A percentile compares a stretch with the other conserved stretches of the same genome.
phyloP scores from a whole-genome alignment of 2,888 invertebrate species.

The Neria commutata region DNA sequence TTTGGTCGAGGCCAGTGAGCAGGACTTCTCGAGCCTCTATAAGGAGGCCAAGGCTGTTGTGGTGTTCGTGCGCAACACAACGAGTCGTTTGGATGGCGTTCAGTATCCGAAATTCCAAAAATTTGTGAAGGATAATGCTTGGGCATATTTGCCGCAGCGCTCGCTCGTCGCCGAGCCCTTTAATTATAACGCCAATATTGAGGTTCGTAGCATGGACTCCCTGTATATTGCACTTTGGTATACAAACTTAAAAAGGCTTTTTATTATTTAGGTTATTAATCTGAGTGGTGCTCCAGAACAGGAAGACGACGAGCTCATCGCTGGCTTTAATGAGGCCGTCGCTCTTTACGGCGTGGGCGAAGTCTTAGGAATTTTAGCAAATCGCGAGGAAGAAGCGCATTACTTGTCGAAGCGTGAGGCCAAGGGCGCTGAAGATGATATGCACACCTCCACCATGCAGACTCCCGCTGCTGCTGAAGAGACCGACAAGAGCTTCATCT shows the following conservation, averaged over 20 bases:
- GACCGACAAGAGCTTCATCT: constrained; percentile 63
- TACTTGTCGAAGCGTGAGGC: constrained; percentile 53
- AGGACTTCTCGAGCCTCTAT: constrained; percentile 67
- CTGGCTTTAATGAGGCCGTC: constrained; percentile 66
- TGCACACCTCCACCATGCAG: constrained; percentile 50
- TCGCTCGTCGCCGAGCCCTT: constrained; percentile 67
- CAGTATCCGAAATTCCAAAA: constrained; percentile 66
- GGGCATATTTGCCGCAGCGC: constrained; percentile 66
- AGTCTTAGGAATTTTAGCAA: constrained; percentile 67
- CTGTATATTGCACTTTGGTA: too few relatives aligned
- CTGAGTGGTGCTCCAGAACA: constrained; percentile 67
- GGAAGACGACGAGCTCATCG: constrained; percentile 67
- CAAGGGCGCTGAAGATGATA: constrained; percentile 34
- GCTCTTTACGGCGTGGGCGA: constrained; percentile 67
- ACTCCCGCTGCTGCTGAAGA: constrained; percentile 49
- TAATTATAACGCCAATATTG: constrained; percentile 68
- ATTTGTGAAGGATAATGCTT: constrained; percentile 64
- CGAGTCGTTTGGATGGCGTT: constrained; percentile 65
- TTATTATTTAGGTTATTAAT: constrained; percentile 64
- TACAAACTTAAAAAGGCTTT: too few relatives aligned
- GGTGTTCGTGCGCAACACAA: constrained; percentile 68
- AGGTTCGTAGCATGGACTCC: constrained; percentile 57
- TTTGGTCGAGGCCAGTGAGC: constrained; percentile 65
- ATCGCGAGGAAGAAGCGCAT: constrained; percentile 55
- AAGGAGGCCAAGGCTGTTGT: constrained; percentile 67